Evolutionary conservation across 1,140 invertebrate species (phyloP).

Genomic region (Anthonomus grandis): DNA sequence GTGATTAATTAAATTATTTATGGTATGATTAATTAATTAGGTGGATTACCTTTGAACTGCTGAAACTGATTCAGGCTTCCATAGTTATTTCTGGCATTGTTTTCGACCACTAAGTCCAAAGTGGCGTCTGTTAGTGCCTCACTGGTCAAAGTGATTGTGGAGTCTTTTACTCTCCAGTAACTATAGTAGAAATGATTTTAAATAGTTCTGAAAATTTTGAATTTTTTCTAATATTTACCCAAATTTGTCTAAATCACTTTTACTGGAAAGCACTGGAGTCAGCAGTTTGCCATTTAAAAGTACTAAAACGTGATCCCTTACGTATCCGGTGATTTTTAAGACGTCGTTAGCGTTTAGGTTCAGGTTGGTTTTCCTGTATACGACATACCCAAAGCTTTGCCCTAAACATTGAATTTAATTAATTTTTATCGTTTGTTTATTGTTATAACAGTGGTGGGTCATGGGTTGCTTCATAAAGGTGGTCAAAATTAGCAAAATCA

Average conservation of each 20-base stretch:
- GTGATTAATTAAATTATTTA: constrained; percentile 38
- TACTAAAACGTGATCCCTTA: constrained; percentile 55
- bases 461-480: no score
- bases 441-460: no score
- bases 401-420: no score
- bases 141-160: constrained; percentile 28
- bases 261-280: constrained; percentile 38
- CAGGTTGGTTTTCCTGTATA: constrained; percentile 50
- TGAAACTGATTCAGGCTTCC: constrained; percentile 48
- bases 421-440: no score
- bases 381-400: constrained; percentile 59
- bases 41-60: constrained; percentile 51
- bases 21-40: not conserved
- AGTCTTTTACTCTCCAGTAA: constrained; percentile 49
- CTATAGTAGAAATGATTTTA: not conserved
- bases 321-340: constrained; percentile 50
- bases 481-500: no score
- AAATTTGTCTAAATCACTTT: constrained; percentile 46
- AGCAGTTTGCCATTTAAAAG: constrained; percentile 49
- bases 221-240: constrained; percentile 37
- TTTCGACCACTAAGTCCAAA: constrained; percentile 60
- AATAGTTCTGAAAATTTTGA: not conserved
- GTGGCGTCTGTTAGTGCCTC: constrained; percentile 36
- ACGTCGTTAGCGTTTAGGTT: constrained; percentile 35
- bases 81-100: constrained; percentile 58